Percentiles rank a stretch among this genome's conserved stretches.
Conservation (phyloP, 2,113 vertebrate species). For the Cyanoderma ruficeps region DNA sequence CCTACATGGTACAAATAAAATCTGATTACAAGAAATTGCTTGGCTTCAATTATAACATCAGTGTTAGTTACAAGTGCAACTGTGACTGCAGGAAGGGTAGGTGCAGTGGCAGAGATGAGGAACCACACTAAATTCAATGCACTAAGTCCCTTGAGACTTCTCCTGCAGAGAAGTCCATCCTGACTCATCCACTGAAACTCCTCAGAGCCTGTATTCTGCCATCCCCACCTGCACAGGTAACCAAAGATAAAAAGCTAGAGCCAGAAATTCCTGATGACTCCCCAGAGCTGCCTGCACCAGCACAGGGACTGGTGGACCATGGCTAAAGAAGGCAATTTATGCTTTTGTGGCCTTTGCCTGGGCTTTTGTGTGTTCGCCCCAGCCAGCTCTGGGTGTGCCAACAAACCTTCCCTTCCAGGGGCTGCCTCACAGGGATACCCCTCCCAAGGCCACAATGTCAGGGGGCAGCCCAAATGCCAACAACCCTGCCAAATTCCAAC, state of each 20-base stretch:
- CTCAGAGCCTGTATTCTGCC: not conserved
- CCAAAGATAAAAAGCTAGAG: not conserved
- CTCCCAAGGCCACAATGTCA: rapidly evolving
- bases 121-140: not conserved
- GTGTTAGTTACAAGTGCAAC: not conserved
- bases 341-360: not conserved
- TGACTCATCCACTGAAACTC: not conserved
- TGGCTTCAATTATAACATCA: not conserved
- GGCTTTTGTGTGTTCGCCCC: not conserved
- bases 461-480: not conserved
- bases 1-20: not conserved
- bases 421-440: not conserved
- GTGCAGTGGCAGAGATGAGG: not conserved
- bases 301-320: not conserved
- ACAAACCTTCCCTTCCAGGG: not conserved
- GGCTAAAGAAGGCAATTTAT: not conserved
- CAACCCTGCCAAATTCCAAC: not conserved
- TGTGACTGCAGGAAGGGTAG: not conserved
- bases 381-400: not conserved
- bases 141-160: not conserved
- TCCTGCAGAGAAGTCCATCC: not conserved
- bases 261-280: not conserved
- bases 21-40: not conserved
- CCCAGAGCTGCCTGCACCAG: not conserved
- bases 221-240: not conserved